Evolutionary conservation across 1,140 invertebrate genomes (phyloP).

Genomic region (Brachionus manjavacas): DNA sequence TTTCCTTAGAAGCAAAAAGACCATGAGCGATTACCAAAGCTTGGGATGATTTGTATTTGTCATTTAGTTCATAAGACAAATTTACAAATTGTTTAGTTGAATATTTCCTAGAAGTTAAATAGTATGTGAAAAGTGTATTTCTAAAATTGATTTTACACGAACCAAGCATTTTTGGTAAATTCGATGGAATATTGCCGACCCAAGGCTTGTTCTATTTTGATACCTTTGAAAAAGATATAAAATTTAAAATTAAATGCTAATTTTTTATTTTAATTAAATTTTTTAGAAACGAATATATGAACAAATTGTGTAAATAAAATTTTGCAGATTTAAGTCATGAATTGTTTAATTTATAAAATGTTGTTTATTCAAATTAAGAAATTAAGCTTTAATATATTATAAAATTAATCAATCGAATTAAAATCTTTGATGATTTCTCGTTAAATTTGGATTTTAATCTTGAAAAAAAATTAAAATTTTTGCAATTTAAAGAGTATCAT

Average conservation of each 20-base stretch:
- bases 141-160: background rate
- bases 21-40: conserved; percentile 29
- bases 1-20: conserved; percentile 30
- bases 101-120: background rate
- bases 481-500: no score
- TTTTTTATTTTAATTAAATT: background rate
- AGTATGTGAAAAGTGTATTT: background rate
- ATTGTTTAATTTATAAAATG: background rate
- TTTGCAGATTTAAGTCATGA: background rate
- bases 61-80: conserved; percentile 23
- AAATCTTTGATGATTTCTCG: no score
- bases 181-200: background rate
- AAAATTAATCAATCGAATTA: no score
- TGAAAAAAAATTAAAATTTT: no score
- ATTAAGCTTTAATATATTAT: no score
- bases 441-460: no score
- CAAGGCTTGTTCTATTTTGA: background rate
- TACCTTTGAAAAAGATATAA: no score
- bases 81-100: background rate
- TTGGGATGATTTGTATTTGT: conserved; percentile 20
- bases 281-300: background rate
- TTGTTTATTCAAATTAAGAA: no score
- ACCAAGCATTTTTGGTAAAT: background rate
- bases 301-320: background rate
- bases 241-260: background rate